Evolutionary conservation across 2,888 invertebrate species (phyloP), one percentile per base, ranked within the genome.

Genomic region (Baccha elongata): DNA sequence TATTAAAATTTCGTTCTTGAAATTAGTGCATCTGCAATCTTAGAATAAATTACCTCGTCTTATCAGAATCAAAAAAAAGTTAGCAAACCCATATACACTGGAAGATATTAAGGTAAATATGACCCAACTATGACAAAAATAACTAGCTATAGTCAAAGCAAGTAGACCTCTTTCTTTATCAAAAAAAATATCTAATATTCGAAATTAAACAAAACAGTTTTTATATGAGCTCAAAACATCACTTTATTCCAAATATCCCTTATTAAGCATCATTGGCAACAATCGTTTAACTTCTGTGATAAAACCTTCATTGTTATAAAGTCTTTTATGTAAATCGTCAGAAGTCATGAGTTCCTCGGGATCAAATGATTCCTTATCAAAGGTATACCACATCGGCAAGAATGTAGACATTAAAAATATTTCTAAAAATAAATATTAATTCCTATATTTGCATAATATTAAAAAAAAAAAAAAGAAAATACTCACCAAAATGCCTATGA

Each of bases 341-440:
- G 29, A 29, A 7, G 29, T 52, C 52, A 52, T 52, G 1, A 52
- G 0, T 11, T 32, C 52, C 1, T 52, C 29, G 29, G 29, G 52
- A 17, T 29, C 17, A 1, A 17, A n/a, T n/a, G 8, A 13, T 26
- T 7, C 11, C 5, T 19, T 60, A 8, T 13, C 23, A 4, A 86
- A 48, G 1, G 62, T 78, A 74, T 84, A 48, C 55, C 69, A 73
- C 6, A 87, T 1, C 1, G 88, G 86, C 32, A 86, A 13, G 6
- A 88, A 86, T 0, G 85, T 80, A 7, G 68, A 44, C 0, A 88
- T 4, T 11, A 87, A 11, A 42, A 86, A 86, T 3, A 86, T 58
- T 17, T 86, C 88, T 88, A n/a, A 13, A 26, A 37, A 52, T 53
- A 60, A 11, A 15, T 3, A 2, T 50, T 2, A 46, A 1, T 23